Base-by-base conservation (phyloP, 2,797 vertebrate species). In the Megalops cyprinoides region DNA sequence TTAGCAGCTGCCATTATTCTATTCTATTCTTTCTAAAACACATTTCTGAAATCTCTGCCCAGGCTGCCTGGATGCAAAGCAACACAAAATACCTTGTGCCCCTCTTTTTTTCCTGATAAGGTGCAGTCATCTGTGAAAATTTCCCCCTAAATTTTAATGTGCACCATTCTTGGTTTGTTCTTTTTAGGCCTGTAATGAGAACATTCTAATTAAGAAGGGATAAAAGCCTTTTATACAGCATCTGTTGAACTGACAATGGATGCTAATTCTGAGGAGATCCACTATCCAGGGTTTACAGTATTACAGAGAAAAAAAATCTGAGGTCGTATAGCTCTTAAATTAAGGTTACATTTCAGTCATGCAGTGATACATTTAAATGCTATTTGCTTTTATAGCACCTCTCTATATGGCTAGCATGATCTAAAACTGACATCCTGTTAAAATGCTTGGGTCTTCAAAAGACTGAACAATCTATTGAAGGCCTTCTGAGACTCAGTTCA, bases 1-100 rank as follows among this genome's bases (percentile, higher is more conserved):
- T 92, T 90, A 81, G 77, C 42, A 76, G 86, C 71, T 81, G 79
- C 80, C 83, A 89, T 87, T 85, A 89, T 87, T 87, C 85, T 85
- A 89, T 87, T 87, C 85, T 83, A 74, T 82, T 87, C 79, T 74
- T 74, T 28, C 77, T 79, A 56, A 80, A 85, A 89, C 89, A 69
- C 67, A 75, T 58, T 85, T 79, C 84, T 86, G 83, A 89, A 85
- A 88, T 87, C 71, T 85, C 85, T 83, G 78, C 78, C 10, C 56
- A 79, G 53, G 42, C n/a, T 46, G 39, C 77, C 84, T 83, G 74
- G 48, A 79, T 69, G 78, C 18, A 14, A 39, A 53, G 51, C 76
- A 85, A 84, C 3, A n/a, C 18, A 51, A 14, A n/a, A 48, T 28
- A 74, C 42, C 8, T 5, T 44, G 18, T 79, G 78, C 74, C 83